phyloP scores from a whole-genome alignment of 1,140 invertebrate genomes.

The Atta cephalotes region DNA sequence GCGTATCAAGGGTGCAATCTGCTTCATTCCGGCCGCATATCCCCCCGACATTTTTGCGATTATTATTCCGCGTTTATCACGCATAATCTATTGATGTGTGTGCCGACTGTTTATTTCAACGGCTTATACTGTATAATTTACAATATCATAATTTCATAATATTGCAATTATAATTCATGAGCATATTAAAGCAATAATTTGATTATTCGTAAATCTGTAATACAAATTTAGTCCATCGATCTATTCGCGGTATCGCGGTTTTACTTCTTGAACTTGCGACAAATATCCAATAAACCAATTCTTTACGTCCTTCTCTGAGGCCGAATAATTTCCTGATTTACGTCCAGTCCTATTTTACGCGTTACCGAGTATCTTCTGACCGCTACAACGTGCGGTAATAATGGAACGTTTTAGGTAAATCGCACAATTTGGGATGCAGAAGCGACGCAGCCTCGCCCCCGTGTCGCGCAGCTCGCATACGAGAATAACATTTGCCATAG shows the following conservation, averaged over 20 bases:
- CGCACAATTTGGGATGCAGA: slow-evolving; percentile 63
- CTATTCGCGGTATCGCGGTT: background rate
- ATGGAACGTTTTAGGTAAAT: slow-evolving; percentile 63
- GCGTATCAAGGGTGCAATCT: slow-evolving; percentile 27
- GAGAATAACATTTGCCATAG: slow-evolving; percentile 60
- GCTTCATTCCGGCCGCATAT: background rate
- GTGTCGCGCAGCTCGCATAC: slow-evolving; percentile 49
- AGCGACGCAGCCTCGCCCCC: slow-evolving; percentile 32
- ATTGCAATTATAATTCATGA: background rate
- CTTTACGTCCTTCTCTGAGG: background rate
- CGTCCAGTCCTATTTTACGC: slow-evolving; percentile 49
- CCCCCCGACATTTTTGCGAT: background rate
- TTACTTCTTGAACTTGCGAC: background rate
- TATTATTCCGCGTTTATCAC: background rate
- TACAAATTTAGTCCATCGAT: background rate
- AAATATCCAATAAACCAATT: background rate
- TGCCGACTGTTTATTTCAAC: background rate
- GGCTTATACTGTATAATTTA: background rate
- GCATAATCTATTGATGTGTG: background rate
- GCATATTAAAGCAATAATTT: background rate
- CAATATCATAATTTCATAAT: background rate
- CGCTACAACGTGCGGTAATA: slow-evolving; percentile 54
- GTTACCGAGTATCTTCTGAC: slow-evolving; percentile 43
- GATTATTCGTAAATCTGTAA: slow-evolving; percentile 1
- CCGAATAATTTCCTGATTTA: slow-evolving; percentile 48